Evolutionary conservation across 1,140 invertebrate species (phyloP).

Genomic region (Eufriesea mexicana): DNA sequence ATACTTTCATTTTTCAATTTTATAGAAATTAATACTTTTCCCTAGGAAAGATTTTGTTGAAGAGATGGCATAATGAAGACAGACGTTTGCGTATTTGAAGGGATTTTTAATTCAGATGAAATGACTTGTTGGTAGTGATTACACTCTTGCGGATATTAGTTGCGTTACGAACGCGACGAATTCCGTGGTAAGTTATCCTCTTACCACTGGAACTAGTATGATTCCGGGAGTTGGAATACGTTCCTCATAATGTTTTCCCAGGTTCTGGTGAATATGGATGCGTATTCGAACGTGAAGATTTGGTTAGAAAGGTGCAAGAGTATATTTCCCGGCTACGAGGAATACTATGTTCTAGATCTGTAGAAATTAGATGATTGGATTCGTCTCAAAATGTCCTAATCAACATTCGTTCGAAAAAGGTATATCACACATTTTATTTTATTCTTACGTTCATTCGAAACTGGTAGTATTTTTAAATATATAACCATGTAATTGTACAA

Average conservation of each 20-base stretch:
- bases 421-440: too few species aligned
- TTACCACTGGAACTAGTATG: too few species aligned
- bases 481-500: neutral
- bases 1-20: neutral
- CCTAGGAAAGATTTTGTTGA: neutral
- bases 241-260: slow-evolving; percentile 3
- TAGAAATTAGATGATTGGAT: neutral
- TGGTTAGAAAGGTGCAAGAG: slow-evolving; percentile 62
- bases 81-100: slow-evolving; percentile 19
- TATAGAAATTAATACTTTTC: slow-evolving; percentile 15
- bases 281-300: slow-evolving; percentile 58
- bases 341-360: slow-evolving; percentile 40
- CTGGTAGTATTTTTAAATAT: too few species aligned
- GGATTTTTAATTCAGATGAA: slow-evolving; percentile 54
- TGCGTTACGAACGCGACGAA: slow-evolving; percentile 35
- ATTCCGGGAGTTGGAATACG: neutral
- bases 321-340: slow-evolving; percentile 57
- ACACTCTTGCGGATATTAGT: slow-evolving; percentile 70
- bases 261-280: slow-evolving; percentile 45
- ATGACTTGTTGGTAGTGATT: slow-evolving; percentile 67
- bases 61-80: neutral
- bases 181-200: slow-evolving; percentile 36
- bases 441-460: too few species aligned
- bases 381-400: neutral
- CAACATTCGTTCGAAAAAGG: too few species aligned